Evolutionary conservation across 2,888 invertebrate genomes (phyloP), one percentile per base, ranked within the genome.

Genomic region (Tyria jacobaeae): DNA sequence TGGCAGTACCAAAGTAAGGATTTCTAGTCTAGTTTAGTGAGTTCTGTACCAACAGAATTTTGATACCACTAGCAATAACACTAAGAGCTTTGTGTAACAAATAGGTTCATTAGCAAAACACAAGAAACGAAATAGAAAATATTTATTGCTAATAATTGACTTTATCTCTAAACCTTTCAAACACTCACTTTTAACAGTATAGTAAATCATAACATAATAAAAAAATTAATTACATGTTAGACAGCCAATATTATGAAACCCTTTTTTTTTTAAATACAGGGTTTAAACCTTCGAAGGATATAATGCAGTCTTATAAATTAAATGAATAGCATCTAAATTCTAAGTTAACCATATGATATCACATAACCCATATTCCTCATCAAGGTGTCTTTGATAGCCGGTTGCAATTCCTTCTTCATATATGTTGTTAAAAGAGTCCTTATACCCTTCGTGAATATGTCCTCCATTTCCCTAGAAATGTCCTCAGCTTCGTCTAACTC

Each of bases 281-380:
- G n/a, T 31, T 7, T 7, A 31, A 6, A 31, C 27, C 27, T 7
- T 31, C 7, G 7, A 31, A 31, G 7, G 27, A 7, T 31, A 2
- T 49, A 57, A 37, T 37, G 49, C 37, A 51, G 50, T 50, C 50
- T 31, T 50, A n/a, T 35, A 24, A 51, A 48, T 60, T 47, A 61
- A 34, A 14, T 44, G 15, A 41, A 17, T 34, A 5, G 35, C 47
- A 15, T 2, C 34, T 48, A 44, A 41, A 31, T 64, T 2, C 34
- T 48, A 44, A 41, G 25, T 64, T 94, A 96, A 66, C 97, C 97
- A 84, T 97, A 97, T 61, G 97, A 97, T 78, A 97, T 95, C 48
- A 97, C 97, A 85, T 97, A 97, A 7, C 97, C 97, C 96, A 97
- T 96, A 83, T 97, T 97, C 69, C 96, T 95, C 97, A 97, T 97